phyloP scores from a whole-genome alignment of 2,797 vertebrate genomes.

The Chaunax sp. region DNA sequence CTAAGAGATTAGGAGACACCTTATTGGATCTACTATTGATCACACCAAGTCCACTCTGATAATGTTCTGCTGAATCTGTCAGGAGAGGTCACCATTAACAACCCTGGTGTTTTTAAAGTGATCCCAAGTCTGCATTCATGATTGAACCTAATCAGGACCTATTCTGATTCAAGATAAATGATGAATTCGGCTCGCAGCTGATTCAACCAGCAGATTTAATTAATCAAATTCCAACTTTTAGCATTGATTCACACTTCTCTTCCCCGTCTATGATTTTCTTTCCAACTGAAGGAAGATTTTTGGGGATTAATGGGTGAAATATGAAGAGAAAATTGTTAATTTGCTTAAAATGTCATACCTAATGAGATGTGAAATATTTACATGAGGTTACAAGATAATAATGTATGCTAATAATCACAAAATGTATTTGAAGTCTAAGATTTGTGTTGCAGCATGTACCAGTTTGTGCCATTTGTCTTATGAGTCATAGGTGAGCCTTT shows the following conservation, averaged over 20 bases:
- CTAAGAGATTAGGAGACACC: constrained; percentile 7
- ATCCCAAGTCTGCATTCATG: not conserved
- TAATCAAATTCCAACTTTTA: constrained; percentile 8
- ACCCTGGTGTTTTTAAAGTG: too few species aligned
- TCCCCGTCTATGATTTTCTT: not conserved
- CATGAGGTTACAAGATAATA: not conserved
- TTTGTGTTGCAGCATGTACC: not conserved
- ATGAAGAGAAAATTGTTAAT: too few species aligned
- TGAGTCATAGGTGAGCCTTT: not conserved
- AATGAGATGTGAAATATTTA: not conserved
- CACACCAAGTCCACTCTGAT: not conserved
- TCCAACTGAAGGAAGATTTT: not conserved
- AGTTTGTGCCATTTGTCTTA: not conserved
- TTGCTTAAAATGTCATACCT: not conserved
- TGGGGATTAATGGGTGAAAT: too few species aligned
- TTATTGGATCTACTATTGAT: constrained; percentile 8
- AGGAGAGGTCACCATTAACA: not conserved
- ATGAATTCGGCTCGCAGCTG: not conserved
- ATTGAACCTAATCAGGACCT: not conserved
- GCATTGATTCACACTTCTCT: not conserved
- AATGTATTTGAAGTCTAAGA: not conserved
- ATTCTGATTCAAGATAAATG: not conserved
- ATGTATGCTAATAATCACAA: fast-evolving
- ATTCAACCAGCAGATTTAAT: not conserved
- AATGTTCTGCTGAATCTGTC: not conserved